phyloP scores from a whole-genome alignment of 1,140 invertebrate genomes.

The Sesamia nonagrioides region DNA sequence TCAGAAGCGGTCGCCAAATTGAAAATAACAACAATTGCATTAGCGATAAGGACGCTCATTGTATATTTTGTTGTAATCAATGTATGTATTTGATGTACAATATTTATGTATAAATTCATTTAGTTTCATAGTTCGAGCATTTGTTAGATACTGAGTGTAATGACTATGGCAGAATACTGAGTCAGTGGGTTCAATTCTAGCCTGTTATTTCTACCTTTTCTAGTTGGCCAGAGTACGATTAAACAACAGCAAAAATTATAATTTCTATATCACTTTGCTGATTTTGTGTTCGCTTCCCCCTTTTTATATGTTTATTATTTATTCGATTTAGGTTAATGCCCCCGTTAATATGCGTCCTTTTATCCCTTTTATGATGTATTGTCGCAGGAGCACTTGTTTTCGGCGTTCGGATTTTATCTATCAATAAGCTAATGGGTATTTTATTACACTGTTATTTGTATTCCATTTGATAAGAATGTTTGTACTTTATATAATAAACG shows the following conservation, averaged over 20 bases:
- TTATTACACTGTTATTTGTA: conserved; percentile 41
- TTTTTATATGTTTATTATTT: conserved; percentile 24
- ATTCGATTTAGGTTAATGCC: conserved; percentile 44
- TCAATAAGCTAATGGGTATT: conserved; percentile 46
- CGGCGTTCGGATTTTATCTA: conserved; percentile 17
- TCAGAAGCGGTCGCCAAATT: background rate
- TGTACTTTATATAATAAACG: background rate
- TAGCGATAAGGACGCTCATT: no score
- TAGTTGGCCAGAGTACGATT: background rate
- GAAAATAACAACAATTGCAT: background rate
- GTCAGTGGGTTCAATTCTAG: no score
- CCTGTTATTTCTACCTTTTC: background rate
- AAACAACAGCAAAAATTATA: background rate
- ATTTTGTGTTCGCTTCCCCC: background rate
- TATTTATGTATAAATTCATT: no score
- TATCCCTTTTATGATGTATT: conserved; percentile 33
- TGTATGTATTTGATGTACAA: no score
- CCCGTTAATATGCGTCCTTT: conserved; percentile 36
- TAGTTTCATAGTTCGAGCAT: no score
- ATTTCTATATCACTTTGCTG: background rate
- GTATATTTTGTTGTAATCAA: no score
- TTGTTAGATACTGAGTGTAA: no score
- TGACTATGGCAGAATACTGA: no score
- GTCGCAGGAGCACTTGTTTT: conserved; percentile 27
- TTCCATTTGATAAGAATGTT: conserved; percentile 36